Evolutionary conservation across 2,113 vertebrate genomes (phyloP).

Genomic region (Tragelaphus imberbis): DNA sequence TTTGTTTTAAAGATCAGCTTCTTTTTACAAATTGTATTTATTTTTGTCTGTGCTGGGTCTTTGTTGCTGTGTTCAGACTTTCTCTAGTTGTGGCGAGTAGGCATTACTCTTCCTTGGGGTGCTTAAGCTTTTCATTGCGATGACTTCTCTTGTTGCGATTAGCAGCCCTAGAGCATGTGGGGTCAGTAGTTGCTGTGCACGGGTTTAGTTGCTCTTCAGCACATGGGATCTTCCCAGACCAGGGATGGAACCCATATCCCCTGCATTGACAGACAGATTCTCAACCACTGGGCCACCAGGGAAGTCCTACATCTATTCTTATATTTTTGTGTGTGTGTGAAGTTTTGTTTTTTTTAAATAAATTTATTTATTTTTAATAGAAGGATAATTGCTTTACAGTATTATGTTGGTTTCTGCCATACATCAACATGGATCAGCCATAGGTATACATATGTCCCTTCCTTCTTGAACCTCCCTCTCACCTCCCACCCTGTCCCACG

Average conservation of each 20-base stretch:
- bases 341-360: background rate
- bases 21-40: background rate
- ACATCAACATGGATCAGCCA: background rate
- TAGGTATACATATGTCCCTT: background rate
- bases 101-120: background rate
- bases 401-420: background rate
- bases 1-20: background rate
- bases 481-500: background rate
- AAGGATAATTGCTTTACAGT: background rate
- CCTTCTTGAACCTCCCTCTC: background rate
- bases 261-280: background rate
- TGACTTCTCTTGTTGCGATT: background rate
- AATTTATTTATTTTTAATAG: background rate
- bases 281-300: background rate
- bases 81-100: background rate
- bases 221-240: background rate
- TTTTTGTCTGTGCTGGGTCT: background rate
- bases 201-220: background rate
- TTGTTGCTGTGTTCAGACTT: background rate
- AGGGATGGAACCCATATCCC: background rate
- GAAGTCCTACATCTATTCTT: background rate
- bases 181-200: rapidly evolving
- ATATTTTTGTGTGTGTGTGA: rapidly evolving
- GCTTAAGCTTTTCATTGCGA: background rate
- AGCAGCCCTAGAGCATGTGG: background rate